phyloP scores from a whole-genome alignment of 2,113 vertebrate species.

The Nerophis ophidion region DNA sequence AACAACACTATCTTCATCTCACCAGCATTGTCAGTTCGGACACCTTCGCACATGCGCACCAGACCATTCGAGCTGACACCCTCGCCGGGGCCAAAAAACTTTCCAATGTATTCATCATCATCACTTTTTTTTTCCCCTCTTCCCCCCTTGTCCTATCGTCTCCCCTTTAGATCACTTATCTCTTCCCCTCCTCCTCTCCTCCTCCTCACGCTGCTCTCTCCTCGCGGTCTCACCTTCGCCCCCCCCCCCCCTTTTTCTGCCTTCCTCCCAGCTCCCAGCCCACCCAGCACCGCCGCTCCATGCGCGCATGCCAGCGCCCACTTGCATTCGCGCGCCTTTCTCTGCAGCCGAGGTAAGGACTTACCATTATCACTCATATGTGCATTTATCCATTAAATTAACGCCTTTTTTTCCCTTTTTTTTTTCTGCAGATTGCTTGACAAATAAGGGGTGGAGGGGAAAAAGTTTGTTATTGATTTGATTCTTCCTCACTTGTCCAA shows the following conservation, averaged over 20 bases:
- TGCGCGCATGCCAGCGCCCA: conserved; percentile 51
- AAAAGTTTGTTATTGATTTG: background rate
- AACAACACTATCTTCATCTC: conserved; percentile 99
- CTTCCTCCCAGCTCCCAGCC: conserved; percentile 34
- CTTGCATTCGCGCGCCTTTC: conserved; percentile 70
- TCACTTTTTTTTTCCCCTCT: conserved; percentile 67
- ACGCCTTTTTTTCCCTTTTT: background rate
- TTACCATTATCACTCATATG: conserved; percentile 55
- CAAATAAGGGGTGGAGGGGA: background rate
- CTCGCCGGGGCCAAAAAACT: conserved; percentile 98
- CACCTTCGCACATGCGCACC: conserved; percentile 99
- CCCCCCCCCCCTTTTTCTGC: conserved; percentile 22
- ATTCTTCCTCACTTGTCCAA: background rate
- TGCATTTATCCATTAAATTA: background rate
- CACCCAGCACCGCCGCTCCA: conserved; percentile 54
- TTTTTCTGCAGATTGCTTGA: conserved; percentile 9
- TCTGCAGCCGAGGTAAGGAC: conserved; percentile 64
- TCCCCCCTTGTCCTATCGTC: conserved; percentile 77
- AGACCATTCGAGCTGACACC: conserved; percentile 99
- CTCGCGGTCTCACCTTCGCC: conserved; percentile 43
- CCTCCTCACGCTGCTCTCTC: conserved; percentile 41
- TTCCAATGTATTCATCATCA: conserved; percentile 99
- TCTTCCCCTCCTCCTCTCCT: conserved; percentile 71
- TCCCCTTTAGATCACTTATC: conserved; percentile 91
- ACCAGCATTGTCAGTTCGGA: conserved; percentile 99